Evolutionary conservation across 2,113 vertebrate species (phyloP), one percentile per base, ranked within the genome.

Genomic region (Ciconia boyciana): DNA sequence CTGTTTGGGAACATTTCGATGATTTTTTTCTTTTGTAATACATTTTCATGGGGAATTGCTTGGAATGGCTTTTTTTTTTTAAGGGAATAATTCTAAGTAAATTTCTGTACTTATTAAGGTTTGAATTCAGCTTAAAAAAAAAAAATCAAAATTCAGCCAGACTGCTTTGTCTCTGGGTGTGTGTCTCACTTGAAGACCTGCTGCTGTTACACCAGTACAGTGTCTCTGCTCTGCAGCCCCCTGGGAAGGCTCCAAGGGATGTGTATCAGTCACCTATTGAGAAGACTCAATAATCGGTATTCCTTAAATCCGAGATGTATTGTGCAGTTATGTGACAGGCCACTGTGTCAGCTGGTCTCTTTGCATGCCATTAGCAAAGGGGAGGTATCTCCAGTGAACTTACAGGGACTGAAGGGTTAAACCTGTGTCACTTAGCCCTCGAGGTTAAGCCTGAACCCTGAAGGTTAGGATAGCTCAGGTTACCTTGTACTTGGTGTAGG

Each of bases 361-460:
- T 26, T 32, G 31, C 4, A 1, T 36, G 34, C 41, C 39, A 16
- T 48, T 32, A 32, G 64, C 69, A 28, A 78, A 58, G 8, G 46
- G n/a, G 36, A 77, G 48, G 61, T 28, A 36, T 41, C 44, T 68
- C 26, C 31, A 34, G 43, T 22, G 25, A 13, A 43, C 17, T 93
- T 20, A 1, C 10, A 12, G 71, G 48, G 41, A 21, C 1, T 49
- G 64, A 61, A 91, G 70, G 52, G 62, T 96, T 95, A 91, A 94
- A 57, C 15, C 10, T 1, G 0, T 39, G 75, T 57, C 4, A 1
- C 41, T 39, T 21, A 65, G 54, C 43, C 20, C 68, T 65, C 65
- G 54, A 79, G 91, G 89, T 79, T 82, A 75, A 94, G 54, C 90
- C 41, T 69, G 88, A 78, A 61, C 87, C 80, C 81, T 41, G 86